Evolutionary conservation across 2,888 invertebrate genomes (phyloP).

Genomic region (Caenorhabditis doughertyi): DNA sequence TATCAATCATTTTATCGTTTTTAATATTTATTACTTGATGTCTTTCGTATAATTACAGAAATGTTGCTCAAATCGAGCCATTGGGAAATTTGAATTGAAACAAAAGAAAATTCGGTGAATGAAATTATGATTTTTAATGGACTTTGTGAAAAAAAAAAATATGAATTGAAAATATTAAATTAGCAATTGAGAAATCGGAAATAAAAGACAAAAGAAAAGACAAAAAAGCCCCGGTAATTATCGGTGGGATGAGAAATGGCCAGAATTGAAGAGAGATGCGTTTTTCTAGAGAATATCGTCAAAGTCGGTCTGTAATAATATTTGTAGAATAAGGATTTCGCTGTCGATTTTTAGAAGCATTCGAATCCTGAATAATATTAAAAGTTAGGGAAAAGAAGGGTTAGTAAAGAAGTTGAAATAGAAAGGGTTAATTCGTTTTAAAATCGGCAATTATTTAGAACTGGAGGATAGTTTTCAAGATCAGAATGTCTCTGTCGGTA

Average conservation of each 20-base stretch:
- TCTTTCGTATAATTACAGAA: neutral
- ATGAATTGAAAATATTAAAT: neutral
- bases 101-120: neutral
- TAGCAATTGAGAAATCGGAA: neutral
- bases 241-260: constrained; percentile 26
- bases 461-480: too few relatives aligned
- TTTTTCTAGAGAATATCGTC: constrained; percentile 65
- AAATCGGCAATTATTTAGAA: too few relatives aligned
- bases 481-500: too few relatives aligned
- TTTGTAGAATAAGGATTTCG: constrained; percentile 50
- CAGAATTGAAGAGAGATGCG: constrained; percentile 41
- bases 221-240: constrained; percentile 59
- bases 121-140: neutral
- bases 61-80: neutral
- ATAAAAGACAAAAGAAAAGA: constrained; percentile 33
- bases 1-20: neutral
- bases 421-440: too few relatives aligned
- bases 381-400: neutral
- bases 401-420: too few relatives aligned
- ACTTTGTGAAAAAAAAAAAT: neutral
- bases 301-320: constrained; percentile 68
- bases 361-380: constrained; percentile 28
- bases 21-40: neutral
- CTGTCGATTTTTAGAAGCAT: constrained; percentile 46
- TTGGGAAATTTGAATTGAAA: neutral